phyloP scores from a whole-genome alignment of 2,113 vertebrate genomes.

The Corythaeola cristata region DNA sequence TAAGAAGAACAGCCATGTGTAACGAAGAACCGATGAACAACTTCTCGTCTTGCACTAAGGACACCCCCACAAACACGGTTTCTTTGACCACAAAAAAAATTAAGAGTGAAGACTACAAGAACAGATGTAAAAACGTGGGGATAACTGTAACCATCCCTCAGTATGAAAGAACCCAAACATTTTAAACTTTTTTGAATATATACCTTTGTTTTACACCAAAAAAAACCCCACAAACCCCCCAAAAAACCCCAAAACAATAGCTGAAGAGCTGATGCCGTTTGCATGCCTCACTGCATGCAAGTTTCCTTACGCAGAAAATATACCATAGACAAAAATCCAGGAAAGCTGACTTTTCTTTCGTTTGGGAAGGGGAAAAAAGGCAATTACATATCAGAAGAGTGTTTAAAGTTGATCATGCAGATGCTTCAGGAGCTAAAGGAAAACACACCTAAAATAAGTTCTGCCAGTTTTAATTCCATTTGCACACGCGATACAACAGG shows the following conservation, averaged over 20 bases:
- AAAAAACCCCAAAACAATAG: background rate
- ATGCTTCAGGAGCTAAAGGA: background rate
- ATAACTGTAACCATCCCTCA: background rate
- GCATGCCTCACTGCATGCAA: background rate
- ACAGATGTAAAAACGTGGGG: background rate
- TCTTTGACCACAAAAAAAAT: background rate
- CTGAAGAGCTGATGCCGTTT: background rate
- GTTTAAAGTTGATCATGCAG: background rate
- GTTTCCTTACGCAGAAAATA: background rate
- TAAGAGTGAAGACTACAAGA: background rate
- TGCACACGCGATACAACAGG: background rate
- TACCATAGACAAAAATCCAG: background rate
- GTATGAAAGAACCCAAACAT: background rate
- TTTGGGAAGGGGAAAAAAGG: background rate
- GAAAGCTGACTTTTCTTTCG: background rate
- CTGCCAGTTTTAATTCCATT: background rate
- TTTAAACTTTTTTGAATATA: background rate
- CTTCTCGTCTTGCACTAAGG: background rate
- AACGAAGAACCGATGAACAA: background rate
- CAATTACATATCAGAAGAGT: background rate
- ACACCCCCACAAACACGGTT: background rate
- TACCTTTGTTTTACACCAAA: background rate
- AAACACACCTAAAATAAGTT: background rate
- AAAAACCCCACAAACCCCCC: too few relatives aligned
- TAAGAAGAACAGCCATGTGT: background rate